These are phyloP conservation scores for Thera britannica DNA, from an alignment of 2,888 invertebrate species.

Conservation along the genomic window DNA sequence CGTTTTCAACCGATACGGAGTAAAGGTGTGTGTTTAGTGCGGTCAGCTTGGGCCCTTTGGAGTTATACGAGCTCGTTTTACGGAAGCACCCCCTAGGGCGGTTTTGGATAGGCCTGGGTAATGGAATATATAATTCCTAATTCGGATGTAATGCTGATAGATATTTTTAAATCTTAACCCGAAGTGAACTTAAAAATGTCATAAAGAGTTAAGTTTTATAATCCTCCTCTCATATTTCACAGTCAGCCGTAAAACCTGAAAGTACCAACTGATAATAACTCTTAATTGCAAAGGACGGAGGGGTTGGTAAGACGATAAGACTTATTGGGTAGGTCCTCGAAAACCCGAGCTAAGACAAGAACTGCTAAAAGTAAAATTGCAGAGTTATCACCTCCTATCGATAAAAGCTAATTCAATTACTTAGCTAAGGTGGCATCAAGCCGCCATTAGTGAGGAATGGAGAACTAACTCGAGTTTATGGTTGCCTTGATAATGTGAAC, in stretches of 20 bases:
- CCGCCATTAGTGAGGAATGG: constrained; percentile 36
- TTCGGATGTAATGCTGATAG: constrained; percentile 30
- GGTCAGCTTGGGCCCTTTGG: constrained; percentile 25
- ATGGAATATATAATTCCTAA: constrained; percentile 57
- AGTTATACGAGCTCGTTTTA: constrained; percentile 43
- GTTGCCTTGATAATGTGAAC: constrained; percentile 52
- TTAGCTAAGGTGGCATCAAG: constrained; percentile 30
- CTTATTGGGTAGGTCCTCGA: constrained; percentile 28
- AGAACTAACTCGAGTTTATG: constrained; percentile 45
- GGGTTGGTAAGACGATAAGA: constrained; percentile 37
- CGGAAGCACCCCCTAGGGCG: constrained; percentile 45
- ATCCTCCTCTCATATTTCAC: constrained; percentile 26
- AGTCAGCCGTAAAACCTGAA: constrained; percentile 40
- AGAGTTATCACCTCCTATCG: constrained; percentile 46
- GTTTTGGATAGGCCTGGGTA: constrained; percentile 47
- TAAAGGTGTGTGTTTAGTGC: constrained; percentile 35
- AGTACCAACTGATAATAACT: constrained; percentile 46
- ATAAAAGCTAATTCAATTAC: constrained; percentile 47
- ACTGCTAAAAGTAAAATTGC: constrained; percentile 27
- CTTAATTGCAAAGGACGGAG: constrained; percentile 30
- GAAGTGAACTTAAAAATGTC: background rate
- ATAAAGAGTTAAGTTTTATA: constrained; percentile 11
- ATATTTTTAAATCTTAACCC: background rate
- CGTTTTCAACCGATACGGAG: constrained; percentile 23
- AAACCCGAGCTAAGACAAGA: constrained; percentile 13